Base-by-base conservation (phyloP, 2,113 vertebrate genomes). In the Saimiri boliviensis region DNA sequence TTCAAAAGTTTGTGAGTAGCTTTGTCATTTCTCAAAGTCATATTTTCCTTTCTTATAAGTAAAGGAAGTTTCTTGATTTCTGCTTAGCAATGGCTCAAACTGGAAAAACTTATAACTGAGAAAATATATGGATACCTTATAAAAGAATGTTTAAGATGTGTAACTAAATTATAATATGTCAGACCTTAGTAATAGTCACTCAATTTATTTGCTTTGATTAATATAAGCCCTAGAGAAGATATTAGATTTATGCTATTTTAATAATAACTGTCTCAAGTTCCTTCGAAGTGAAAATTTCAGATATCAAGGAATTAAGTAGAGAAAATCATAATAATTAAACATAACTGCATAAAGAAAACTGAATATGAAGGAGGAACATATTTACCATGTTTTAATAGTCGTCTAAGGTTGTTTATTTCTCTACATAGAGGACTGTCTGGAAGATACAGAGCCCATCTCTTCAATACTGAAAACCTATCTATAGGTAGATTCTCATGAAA, bases 11-110 rank as follows among this genome's bases (percentile, higher is more conserved):
- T 90, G 12, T 60, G 23, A 76, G 54, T 13, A 12, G 11, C 14
- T 84, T 81, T 7, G 27, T 45, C 10, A n/a, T 86, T 60, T 89
- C 60, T 30, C 4, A 10, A 82, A 93, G 40, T 89, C 7, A 13
- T 14, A 81, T 25, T 81, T 80, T 94, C 2, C 4, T 84, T 94
- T 93, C 8, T 81, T 79, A 91, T 79, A 66, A 91, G 14, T 52
- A 88, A 45, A 56, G 3, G 19, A 66, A 21, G 14, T 83, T 52
- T 58, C 4, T 77, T 71, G 5, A 86, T 91, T 91, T 93, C 12
- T n/a, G 68, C 8, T 58, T 77, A 84, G 27, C n/a, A 93, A 70
- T 94, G n/a, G 11, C 11, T 90, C 49, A 89, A 58, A 81, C 56
- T 84, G 27, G 91, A 96, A 14, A 52, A 25, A 25, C 60, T 86